Conservation (phyloP, 2,888 invertebrate species). For the Danaus chrysippus region DNA sequence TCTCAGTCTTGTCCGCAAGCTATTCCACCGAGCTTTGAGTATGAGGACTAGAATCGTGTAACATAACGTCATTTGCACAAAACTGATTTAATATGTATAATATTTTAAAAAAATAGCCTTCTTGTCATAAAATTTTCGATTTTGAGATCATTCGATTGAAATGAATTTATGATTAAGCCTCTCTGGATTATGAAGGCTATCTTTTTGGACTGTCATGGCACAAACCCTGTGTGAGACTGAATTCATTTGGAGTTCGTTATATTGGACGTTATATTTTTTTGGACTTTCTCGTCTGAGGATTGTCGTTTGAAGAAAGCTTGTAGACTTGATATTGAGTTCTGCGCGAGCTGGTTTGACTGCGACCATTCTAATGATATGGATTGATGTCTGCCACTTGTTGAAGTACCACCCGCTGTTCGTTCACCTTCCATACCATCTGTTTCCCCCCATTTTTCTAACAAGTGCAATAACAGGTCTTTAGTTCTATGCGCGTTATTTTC, state of each 20-base stretch:
- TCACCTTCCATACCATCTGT: conserved; percentile 67
- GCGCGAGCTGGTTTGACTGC: conserved; percentile 84
- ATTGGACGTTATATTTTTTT: conserved; percentile 57
- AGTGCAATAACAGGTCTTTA: conserved; percentile 86
- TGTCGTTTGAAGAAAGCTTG: conserved; percentile 88
- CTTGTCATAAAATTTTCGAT: neutral
- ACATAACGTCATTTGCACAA: conserved; percentile 44
- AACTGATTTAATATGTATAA: conserved; percentile 40
- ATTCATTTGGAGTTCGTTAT: conserved; percentile 49
- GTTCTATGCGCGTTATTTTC: conserved; percentile 83
- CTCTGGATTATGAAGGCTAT: conserved; percentile 17
- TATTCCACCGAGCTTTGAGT: conserved; percentile 49
- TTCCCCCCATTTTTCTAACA: conserved; percentile 89
- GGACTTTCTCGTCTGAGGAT: conserved; percentile 70
- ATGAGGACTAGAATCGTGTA: conserved; percentile 63
- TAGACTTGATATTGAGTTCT: conserved; percentile 88
- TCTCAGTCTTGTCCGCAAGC: conserved; percentile 58
- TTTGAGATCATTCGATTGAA: conserved; percentile 7
- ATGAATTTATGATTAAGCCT: conserved; percentile 5
- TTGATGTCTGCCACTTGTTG: conserved; percentile 77
- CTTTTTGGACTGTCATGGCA: conserved; percentile 64
- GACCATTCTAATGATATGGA: conserved; percentile 89
- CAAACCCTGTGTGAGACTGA: conserved; percentile 43
- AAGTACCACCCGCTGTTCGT: conserved; percentile 75
- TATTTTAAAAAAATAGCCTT: neutral